Evolutionary conservation across 2,113 vertebrate genomes (phyloP).

Genomic region (Xenus cinereus): DNA sequence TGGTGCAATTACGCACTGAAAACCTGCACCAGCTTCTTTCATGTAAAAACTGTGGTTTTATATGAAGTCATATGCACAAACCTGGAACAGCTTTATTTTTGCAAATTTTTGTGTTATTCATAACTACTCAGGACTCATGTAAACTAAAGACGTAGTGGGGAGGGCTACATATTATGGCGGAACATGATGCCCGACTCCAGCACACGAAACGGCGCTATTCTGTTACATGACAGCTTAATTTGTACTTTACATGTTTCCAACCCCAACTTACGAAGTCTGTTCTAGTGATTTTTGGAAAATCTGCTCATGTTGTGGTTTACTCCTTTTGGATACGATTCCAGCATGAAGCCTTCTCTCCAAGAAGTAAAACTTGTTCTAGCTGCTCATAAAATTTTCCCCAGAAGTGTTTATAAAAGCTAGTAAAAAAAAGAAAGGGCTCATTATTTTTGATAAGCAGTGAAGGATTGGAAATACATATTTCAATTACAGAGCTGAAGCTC

Average conservation of each 20-base stretch:
- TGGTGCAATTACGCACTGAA: neutral
- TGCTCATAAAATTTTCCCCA: slow-evolving; percentile 79
- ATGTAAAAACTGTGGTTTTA: neutral
- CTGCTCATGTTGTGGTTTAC: slow-evolving; percentile 57
- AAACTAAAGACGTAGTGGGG: neutral
- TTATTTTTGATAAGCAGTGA: slow-evolving; percentile 78
- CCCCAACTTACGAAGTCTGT: neutral
- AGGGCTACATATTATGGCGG: neutral
- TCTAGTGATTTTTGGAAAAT: slow-evolving; percentile 59
- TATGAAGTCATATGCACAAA: neutral
- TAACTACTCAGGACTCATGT: neutral
- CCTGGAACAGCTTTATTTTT: neutral
- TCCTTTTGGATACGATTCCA: slow-evolving; percentile 72
- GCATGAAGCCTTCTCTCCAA: slow-evolving; percentile 67
- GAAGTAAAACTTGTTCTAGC: slow-evolving; percentile 73
- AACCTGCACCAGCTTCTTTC: neutral
- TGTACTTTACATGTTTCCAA: slow-evolving; percentile 15
- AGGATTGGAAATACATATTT: slow-evolving; percentile 76
- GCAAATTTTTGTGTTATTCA: neutral
- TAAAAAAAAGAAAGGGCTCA: slow-evolving; percentile 77
- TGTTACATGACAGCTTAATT: slow-evolving; percentile 35
- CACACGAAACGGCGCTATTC: neutral
- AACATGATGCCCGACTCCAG: neutral
- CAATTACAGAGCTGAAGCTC: slow-evolving; percentile 49
- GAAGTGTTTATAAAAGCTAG: slow-evolving; percentile 78